phyloP scores from a whole-genome alignment of 1,140 invertebrate species.

The Trichonephila inaurata region DNA sequence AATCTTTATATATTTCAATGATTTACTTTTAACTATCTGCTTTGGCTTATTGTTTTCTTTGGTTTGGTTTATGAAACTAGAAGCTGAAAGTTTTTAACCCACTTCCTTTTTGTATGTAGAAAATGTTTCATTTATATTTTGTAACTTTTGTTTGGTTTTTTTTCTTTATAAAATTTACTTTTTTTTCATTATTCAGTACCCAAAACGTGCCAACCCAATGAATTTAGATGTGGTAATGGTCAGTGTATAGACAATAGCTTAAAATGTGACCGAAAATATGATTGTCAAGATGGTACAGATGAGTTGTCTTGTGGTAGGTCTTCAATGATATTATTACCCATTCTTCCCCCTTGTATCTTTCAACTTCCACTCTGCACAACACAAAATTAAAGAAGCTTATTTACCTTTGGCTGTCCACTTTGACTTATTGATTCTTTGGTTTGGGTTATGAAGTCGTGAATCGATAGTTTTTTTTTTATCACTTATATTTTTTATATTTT shows the following conservation, averaged over 20 bases:
- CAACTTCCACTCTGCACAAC: no score
- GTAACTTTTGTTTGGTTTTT: neutral
- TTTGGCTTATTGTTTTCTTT: neutral
- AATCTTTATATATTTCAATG: no score
- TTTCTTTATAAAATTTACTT: neutral
- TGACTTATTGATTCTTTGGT: no score
- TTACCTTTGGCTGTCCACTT: no score
- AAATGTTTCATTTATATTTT: neutral
- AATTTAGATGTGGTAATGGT: conserved; percentile 83
- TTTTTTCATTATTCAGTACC: conserved; percentile 7
- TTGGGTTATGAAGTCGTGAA: no score
- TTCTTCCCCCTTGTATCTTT: neutral
- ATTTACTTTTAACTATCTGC: neutral
- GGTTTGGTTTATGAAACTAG: neutral
- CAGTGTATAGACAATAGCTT: conserved; percentile 79
- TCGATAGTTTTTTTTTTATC: no score
- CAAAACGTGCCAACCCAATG: conserved; percentile 78
- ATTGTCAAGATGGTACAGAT: conserved; percentile 79
- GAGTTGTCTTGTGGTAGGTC: conserved; percentile 77
- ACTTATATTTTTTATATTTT: no score
- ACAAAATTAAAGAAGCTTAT: no score
- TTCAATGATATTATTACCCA: neutral
- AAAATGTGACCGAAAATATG: conserved; percentile 79
- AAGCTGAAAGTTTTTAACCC: neutral
- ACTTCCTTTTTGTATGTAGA: neutral